phyloP scores from a whole-genome alignment of 1,140 invertebrate species.

The Bombus difficillimus region DNA sequence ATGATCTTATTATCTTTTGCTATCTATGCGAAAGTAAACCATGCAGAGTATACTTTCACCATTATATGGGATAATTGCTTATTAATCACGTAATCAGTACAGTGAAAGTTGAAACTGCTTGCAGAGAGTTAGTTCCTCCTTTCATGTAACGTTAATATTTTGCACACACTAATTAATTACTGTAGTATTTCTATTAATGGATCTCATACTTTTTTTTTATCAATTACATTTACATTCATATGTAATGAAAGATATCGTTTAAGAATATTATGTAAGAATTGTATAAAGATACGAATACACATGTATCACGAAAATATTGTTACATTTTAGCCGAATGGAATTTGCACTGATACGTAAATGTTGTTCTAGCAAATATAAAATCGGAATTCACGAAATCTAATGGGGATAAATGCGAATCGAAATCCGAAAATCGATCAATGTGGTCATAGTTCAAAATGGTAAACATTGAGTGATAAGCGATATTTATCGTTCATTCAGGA shows the following conservation, averaged over 20 bases:
- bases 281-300: neutral
- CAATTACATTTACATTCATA: neutral
- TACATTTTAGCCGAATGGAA: neutral
- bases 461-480: slow-evolving; percentile 89
- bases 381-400: neutral
- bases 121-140: neutral
- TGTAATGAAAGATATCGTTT: neutral
- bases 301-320: neutral
- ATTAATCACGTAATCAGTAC: slow-evolving; percentile 28
- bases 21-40: slow-evolving; percentile 23
- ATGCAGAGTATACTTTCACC: slow-evolving; percentile 16
- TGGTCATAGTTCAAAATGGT: slow-evolving; percentile 91
- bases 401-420: slow-evolving; percentile 86
- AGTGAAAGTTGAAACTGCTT: slow-evolving; percentile 35
- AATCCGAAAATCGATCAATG: slow-evolving; percentile 89
- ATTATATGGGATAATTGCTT: slow-evolving; percentile 31
- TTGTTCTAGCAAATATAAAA: neutral
- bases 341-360: neutral
- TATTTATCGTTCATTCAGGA: neutral
- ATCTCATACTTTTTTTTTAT: neutral
- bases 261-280: neutral
- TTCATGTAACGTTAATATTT: neutral
- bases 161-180: no score
- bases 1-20: slow-evolving; percentile 6
- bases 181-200: neutral